Evolutionary conservation across 2,888 invertebrate genomes (phyloP), one percentile per base, ranked within the genome.

Genomic region (Drosophila robusta): DNA sequence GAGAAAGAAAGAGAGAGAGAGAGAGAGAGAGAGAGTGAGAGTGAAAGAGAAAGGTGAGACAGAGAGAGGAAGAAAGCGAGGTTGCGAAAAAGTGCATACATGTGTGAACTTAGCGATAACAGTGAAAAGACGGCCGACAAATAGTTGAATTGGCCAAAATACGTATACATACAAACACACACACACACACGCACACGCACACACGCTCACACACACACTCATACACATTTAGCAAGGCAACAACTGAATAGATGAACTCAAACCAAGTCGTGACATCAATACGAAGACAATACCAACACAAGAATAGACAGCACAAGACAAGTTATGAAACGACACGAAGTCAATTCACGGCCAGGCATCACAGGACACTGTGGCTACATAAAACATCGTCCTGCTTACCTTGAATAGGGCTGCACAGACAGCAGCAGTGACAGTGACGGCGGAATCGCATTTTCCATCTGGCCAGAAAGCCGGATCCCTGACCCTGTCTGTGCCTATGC

Each of bases 331-430:
- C 22, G 38, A 55, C 34, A 47, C 12, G 55, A 34, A 38, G 14
- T 36, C 52, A 54, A 42, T 47, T 7, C 52, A 58, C 41, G 52
- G 58, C 45, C 52, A 69, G 70, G 44, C 69, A 68, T 49, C 50
- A 39, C 51, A 57, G 42, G 47, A 52, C 50, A 70, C 34, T 56
- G 36, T 56, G 46, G 56, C 38, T 34, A 46, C 16, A 38, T 46
- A 16, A 56, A 46, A 57, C 42, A 32, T 51, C 24, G 55, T 51
- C 39, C 51, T 46, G 66, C 77, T 78, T 78, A 79, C 79, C 79
- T 82, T 56, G 47, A 49, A 44, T 51, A 57, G 68, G 29, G 41
- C 18, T 61, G 64, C 83, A 82, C 50, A 82, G 54, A 57, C 83
- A 79, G 45, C 71, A 66, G 57, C 66, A 82, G 56, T 55, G 49